Conservation (phyloP, 2,888 invertebrate genomes). For the Brenthis daphne region DNA sequence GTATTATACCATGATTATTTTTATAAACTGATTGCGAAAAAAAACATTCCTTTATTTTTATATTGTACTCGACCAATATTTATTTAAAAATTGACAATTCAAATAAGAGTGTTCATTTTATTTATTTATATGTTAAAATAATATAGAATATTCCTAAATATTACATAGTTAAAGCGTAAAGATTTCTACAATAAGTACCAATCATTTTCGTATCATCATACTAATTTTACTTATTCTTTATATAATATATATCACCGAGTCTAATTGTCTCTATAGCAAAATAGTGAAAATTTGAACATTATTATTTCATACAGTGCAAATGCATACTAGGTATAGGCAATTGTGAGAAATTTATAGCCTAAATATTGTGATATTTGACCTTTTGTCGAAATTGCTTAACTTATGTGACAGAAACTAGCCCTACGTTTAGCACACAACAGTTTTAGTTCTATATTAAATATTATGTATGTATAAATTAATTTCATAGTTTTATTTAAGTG, state of each 20-base stretch:
- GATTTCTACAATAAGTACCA: slow-evolving; percentile 4
- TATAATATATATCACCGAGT: slow-evolving; percentile 11
- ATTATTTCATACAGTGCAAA: slow-evolving; percentile 25
- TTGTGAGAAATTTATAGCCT: slow-evolving; percentile 9
- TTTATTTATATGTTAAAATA: background rate
- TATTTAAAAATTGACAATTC: no score
- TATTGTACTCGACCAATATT: no score
- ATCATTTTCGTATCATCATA: slow-evolving; percentile 8
- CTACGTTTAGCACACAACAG: slow-evolving; percentile 14
- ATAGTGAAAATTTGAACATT: slow-evolving; percentile 34
- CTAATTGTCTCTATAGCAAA: slow-evolving; percentile 26
- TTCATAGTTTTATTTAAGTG: background rate
- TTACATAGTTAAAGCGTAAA: background rate
- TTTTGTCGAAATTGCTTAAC: slow-evolving; percentile 19
- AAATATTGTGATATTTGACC: slow-evolving; percentile 1
- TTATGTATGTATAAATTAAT: background rate
- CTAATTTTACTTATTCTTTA: slow-evolving; percentile 15
- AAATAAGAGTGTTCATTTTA: background rate
- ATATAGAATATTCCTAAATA: background rate
- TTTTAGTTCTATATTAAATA: background rate
- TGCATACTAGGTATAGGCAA: slow-evolving; percentile 21
- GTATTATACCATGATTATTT: no score
- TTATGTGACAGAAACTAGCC: slow-evolving; percentile 21
- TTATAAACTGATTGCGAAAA: no score
- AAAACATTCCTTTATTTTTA: no score